Base-by-base conservation (phyloP, 2,888 invertebrate species). In the Polydrusus tereticollis region DNA sequence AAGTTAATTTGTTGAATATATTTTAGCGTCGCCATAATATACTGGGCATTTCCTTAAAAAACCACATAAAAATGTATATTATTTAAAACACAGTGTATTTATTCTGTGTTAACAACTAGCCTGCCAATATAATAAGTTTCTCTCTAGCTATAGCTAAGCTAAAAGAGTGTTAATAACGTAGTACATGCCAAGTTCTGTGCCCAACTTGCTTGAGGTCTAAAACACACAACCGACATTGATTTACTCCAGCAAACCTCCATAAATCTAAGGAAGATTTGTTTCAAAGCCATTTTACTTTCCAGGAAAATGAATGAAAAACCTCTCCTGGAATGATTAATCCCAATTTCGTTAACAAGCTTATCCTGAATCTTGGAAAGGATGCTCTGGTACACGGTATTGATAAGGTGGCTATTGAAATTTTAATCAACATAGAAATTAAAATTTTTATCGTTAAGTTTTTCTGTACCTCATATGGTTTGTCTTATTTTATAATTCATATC, bases 311-410 rank as follows among this genome's bases (percentile, higher is more conserved):
- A 83, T 83, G 82, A 83, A 83, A 83, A 84, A 83, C 82, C 82
- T 58, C 62, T 57, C 64, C 36, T 75, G 76, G 82, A 81, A 82
- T 83, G 82, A 84, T 83, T 84, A 84, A 84, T 84, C 84, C 83
- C 79, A 78, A 80, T 82, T 82, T 79, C 78, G 81, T 80, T 82
- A 84, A 83, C 83, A 84, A 84, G 84, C 82, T 84, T 83, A 83
- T 83, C 83, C 68, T 81, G 78, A 81, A 82, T 82, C 82, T 83
- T 82, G 75, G 80, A 79, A 78, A 77, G 78, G 79, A 83, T 82
- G 62, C 33, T 33, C 20, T 47, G 0, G 45, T 16, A 62, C 20
- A 33, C 18, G n/a, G 33, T 45, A 18, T 14, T 47, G 5, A 47
- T 47, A 62, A 62, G 45, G 62, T 47, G 29, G 23, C 62, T 62